These are phyloP conservation scores for Glyphotaelius pellucidus DNA, from an alignment of 2,888 invertebrate genomes.

Conservation along the genomic window DNA sequence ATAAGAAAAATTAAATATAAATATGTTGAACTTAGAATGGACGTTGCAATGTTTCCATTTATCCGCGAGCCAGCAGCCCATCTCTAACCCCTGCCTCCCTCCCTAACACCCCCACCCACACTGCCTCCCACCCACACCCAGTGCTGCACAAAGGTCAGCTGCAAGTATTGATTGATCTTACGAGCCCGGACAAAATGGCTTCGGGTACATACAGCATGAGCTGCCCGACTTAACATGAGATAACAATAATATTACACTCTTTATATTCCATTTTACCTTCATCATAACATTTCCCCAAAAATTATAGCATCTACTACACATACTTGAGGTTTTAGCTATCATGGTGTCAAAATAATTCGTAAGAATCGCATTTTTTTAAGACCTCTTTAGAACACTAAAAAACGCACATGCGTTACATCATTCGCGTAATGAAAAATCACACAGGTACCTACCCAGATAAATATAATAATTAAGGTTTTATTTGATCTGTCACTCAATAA, in stretches of 20 bases:
- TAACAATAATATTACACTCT: background rate
- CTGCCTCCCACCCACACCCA: background rate
- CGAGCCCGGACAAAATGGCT: background rate
- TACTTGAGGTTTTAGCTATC: background rate
- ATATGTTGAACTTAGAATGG: background rate
- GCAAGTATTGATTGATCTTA: background rate
- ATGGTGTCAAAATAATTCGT: background rate
- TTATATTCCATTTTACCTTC: background rate
- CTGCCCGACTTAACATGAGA: background rate
- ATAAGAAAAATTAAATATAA: background rate
- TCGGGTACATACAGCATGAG: background rate
- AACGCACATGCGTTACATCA: background rate
- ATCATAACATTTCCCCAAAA: background rate
- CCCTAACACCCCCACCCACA: background rate
- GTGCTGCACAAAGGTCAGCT: background rate
- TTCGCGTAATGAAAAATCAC: background rate
- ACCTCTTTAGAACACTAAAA: background rate
- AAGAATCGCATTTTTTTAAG: background rate
- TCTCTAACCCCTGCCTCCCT: background rate
- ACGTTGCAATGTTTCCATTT: background rate
- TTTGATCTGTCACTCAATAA: background rate
- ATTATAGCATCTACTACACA: background rate
- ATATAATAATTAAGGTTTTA: background rate
- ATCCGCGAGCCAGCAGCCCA: background rate
- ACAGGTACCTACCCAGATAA: background rate